These are phyloP conservation scores for Monochamus saltuarius DNA, from an alignment of 1,140 invertebrate species.

Conservation along the genomic window DNA sequence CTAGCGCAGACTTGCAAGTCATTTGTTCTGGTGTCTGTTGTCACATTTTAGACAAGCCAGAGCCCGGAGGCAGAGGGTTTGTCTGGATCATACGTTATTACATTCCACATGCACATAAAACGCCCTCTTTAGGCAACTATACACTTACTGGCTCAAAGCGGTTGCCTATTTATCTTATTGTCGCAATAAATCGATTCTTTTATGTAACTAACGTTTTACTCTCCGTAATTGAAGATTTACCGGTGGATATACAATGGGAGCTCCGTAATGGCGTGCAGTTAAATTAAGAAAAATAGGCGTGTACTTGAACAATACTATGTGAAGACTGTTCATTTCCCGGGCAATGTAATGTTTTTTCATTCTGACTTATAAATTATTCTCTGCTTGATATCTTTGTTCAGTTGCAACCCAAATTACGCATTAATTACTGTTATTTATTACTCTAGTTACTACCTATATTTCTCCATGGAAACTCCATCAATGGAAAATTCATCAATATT, in stretches of 20 bases:
- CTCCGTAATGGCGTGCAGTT: too few species aligned
- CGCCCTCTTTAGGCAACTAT: not conserved
- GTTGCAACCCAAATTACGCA: too few species aligned
- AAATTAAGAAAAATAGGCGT: too few species aligned
- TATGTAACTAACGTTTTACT: slow-evolving; percentile 7
- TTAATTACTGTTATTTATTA: too few species aligned
- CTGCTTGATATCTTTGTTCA: too few species aligned
- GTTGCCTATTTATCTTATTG: slow-evolving; percentile 8
- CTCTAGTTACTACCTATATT: too few species aligned
- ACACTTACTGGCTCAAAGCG: slow-evolving; percentile 1
- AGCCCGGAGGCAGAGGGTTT: not conserved
- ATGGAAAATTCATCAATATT: too few species aligned
- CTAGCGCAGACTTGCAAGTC: slow-evolving; percentile 28
- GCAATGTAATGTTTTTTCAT: too few species aligned
- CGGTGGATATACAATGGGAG: slow-evolving; percentile 2
- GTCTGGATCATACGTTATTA: not conserved
- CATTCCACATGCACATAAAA: not conserved
- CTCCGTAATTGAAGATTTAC: slow-evolving; percentile 6
- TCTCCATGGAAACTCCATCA: too few species aligned
- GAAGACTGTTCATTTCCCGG: too few species aligned
- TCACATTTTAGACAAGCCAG: slow-evolving; percentile 18
- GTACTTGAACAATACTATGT: too few species aligned
- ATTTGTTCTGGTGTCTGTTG: slow-evolving; percentile 30
- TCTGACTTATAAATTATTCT: too few species aligned
- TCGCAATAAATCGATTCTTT: slow-evolving; percentile 7